A percentile compares a stretch with the other conserved stretches of the same genome.
Evolutionary conservation across 2,888 invertebrate species (phyloP).

Genomic region (Metallyticus violacea): DNA sequence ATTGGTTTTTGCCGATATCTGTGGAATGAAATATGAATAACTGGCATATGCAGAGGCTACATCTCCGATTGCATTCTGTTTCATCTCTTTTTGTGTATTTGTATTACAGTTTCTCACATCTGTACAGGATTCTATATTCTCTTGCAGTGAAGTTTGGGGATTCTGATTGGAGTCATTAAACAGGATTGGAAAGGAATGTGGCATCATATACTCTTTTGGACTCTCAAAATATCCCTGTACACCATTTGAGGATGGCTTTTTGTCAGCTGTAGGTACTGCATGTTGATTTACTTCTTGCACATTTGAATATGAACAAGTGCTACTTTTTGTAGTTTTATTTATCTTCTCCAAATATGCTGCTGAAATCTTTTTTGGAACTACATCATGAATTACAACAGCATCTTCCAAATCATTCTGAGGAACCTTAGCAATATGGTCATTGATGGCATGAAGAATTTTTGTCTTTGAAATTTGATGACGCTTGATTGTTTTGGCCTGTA

Average conservation of each 20-base stretch:
- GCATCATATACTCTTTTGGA: neutral
- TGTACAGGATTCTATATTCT: neutral
- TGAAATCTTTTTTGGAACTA: conserved; percentile 9
- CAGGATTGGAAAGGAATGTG: neutral
- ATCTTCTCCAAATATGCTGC: neutral
- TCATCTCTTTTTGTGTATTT: no score
- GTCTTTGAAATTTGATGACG: conserved; percentile 55
- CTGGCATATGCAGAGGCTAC: neutral
- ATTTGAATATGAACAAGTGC: neutral
- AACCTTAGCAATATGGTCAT: conserved; percentile 47
- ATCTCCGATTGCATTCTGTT: neutral
- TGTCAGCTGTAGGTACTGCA: neutral
- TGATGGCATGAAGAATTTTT: conserved; percentile 73
- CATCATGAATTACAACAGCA: conserved; percentile 17
- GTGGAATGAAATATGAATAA: neutral
- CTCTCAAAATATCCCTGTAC: neutral
- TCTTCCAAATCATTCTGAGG: conserved; percentile 27
- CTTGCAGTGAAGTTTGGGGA: neutral
- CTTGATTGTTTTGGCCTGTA: conserved; percentile 17
- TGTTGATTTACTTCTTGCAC: neutral
- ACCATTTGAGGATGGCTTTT: neutral
- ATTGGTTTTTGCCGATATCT: neutral
- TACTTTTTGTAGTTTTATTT: neutral
- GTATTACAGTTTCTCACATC: no score
- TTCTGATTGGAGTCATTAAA: neutral